Evolutionary conservation across 2,797 vertebrate genomes (phyloP).

Genomic region (Ficedula albicollis): DNA sequence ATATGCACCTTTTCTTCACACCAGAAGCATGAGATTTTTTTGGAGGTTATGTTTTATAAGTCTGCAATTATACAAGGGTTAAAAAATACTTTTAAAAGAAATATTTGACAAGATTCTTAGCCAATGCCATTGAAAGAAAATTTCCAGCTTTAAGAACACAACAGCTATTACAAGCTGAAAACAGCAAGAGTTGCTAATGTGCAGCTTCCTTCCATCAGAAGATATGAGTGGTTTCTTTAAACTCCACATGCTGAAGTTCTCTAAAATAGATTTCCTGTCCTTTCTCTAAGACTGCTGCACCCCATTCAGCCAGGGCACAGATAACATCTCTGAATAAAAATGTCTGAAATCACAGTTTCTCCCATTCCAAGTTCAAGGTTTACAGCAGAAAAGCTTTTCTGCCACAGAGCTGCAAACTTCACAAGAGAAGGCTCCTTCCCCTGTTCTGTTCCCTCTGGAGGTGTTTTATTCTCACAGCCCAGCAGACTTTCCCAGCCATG

Average conservation of each 20-base stretch:
- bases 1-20: neutral
- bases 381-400: constrained; percentile 1
- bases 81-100: neutral
- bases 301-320: constrained; percentile 9
- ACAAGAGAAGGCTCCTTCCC: neutral
- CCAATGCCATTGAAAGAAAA: neutral
- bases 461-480: neutral
- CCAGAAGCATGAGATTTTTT: neutral
- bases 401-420: neutral
- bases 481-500: neutral
- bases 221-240: neutral
- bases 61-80: neutral
- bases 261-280: neutral
- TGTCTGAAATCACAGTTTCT: neutral
- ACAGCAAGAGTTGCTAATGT: neutral
- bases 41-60: neutral
- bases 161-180: neutral
- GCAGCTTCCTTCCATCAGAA: neutral
- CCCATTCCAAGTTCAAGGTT: neutral
- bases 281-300: neutral
- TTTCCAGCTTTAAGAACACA: neutral
- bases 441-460: constrained; percentile 9
- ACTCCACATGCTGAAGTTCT: neutral
- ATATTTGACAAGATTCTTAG: neutral
- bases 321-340: neutral